Percentiles rank a stretch among this genome's conserved stretches.
Conservation (phyloP, 1,140 invertebrate genomes). For the Sminthurinus signatus region DNA sequence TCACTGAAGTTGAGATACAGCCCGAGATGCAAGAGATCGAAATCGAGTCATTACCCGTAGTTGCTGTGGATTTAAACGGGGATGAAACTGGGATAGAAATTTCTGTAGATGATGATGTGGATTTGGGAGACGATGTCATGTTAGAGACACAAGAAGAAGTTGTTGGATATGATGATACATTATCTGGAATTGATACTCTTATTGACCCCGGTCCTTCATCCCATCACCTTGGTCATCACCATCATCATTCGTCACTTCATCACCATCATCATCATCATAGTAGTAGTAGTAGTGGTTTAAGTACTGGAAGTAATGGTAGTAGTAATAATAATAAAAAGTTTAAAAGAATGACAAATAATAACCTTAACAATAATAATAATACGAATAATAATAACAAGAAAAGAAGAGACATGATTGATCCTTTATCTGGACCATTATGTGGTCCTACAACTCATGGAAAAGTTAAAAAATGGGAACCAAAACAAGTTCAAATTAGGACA, state of each 20-base stretch:
- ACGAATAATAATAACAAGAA: conserved; percentile 13
- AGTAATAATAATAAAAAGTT: conserved; percentile 44
- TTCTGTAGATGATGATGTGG: conserved; percentile 37
- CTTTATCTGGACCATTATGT: background rate
- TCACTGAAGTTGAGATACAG: conserved; percentile 67
- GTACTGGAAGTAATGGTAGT: conserved; percentile 17
- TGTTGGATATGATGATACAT: conserved; percentile 53
- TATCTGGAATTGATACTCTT: conserved; percentile 66
- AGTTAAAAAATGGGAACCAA: conserved; percentile 86
- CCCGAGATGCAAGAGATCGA: conserved; percentile 69
- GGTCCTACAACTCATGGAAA: background rate
- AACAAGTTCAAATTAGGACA: conserved; percentile 96
- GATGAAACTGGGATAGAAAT: conserved; percentile 40
- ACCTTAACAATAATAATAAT: no score
- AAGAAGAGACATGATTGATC: background rate
- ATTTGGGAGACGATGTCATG: conserved; percentile 60
- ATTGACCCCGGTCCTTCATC: conserved; percentile 47
- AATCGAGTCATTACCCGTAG: conserved; percentile 62
- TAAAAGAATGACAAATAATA: conserved; percentile 25
- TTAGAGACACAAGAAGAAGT: conserved; percentile 75
- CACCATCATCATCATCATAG: conserved; percentile 11
- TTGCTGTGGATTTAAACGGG: conserved; percentile 48
- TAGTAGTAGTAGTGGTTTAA: no score
- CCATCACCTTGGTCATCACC: no score
- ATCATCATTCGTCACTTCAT: no score